A percentile compares a stretch with the other conserved stretches of the same genome.
Conservation (phyloP, 2,113 vertebrate genomes). For the Epinephelus lanceolatus region DNA sequence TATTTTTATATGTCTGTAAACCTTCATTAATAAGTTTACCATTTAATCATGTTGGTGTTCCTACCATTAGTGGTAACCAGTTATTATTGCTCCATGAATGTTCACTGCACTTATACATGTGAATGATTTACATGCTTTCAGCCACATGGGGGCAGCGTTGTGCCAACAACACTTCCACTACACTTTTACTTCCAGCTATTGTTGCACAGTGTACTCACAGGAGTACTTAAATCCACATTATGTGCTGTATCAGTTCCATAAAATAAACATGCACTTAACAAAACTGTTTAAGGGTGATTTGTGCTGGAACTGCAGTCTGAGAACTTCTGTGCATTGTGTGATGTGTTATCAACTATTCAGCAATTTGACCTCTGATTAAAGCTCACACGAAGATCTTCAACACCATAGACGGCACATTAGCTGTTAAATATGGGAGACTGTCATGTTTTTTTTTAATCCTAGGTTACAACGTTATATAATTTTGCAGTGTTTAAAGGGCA, state of each 20-base stretch:
- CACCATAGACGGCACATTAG: no score
- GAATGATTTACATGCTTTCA: background rate
- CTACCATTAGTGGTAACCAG: background rate
- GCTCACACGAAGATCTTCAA: no score
- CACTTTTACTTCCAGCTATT: background rate
- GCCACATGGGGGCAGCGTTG: constrained; percentile 42
- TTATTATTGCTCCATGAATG: background rate
- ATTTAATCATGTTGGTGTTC: background rate
- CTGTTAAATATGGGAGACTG: no score
- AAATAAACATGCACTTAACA: constrained; percentile 7
- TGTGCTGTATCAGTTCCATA: constrained; percentile 1
- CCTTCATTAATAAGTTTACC: background rate
- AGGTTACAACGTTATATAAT: no score
- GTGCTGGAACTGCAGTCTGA: background rate
- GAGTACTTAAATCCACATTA: background rate
- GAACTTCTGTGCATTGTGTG: no score
- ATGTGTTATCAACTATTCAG: no score
- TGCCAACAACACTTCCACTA: background rate
- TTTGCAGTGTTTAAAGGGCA: no score
- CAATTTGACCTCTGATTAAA: no score
- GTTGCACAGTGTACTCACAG: background rate
- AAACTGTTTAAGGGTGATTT: background rate
- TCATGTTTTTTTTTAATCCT: no score
- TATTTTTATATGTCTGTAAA: background rate
- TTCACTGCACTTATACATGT: background rate